phyloP scores from a whole-genome alignment of 2,888 invertebrate genomes.

The Polymixis flavicincta region DNA sequence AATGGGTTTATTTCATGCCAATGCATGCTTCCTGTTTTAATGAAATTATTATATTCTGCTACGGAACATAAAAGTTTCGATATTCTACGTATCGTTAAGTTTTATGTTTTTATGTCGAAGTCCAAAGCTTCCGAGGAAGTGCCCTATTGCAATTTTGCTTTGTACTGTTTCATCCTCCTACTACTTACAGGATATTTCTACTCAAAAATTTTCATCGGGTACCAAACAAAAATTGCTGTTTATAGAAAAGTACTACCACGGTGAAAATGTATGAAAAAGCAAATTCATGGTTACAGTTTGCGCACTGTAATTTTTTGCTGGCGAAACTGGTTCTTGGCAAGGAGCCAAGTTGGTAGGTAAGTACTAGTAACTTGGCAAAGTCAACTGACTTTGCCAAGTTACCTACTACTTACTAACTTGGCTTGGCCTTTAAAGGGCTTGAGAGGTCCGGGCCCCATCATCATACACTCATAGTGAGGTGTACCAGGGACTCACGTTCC shows the following conservation, averaged over 20 bases:
- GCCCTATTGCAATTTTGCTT: neutral
- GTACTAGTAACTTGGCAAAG: too few species aligned
- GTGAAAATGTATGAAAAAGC: too few species aligned
- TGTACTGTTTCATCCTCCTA: neutral
- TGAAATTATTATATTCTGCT: slow-evolving; percentile 18
- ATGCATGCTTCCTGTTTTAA: slow-evolving; percentile 30
- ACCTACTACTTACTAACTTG: neutral
- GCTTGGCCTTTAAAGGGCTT: neutral
- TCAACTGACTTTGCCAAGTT: too few species aligned
- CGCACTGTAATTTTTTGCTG: too few species aligned
- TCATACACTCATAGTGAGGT: neutral
- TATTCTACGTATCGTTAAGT: slow-evolving; percentile 14
- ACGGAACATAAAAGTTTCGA: neutral
- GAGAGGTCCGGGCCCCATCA: neutral
- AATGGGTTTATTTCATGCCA: slow-evolving; percentile 4
- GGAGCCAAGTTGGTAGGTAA: neutral
- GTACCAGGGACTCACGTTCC: too few species aligned
- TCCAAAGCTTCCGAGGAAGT: slow-evolving; percentile 5
- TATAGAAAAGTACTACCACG: too few species aligned
- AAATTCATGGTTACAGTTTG: too few species aligned
- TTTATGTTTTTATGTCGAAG: slow-evolving; percentile 9
- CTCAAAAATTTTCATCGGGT: too few species aligned
- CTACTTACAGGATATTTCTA: too few species aligned
- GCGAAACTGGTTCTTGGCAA: neutral
- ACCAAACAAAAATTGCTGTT: too few species aligned